phyloP scores from a whole-genome alignment of 2,888 invertebrate species.

The Sinodicranocentrus sp. region DNA sequence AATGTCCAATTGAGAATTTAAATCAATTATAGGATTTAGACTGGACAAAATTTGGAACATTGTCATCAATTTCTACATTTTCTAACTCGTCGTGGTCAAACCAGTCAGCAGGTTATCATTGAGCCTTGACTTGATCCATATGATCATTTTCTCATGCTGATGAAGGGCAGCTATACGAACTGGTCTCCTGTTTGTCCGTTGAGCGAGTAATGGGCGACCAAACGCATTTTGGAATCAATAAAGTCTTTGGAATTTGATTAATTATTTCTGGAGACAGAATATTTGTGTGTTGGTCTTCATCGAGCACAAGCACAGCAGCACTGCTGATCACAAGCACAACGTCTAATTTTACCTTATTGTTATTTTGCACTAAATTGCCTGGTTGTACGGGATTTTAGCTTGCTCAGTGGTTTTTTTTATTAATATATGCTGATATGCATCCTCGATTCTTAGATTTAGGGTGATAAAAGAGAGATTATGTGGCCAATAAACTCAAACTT shows the following conservation, averaged over 20 bases:
- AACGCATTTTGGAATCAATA: neutral
- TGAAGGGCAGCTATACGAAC: slow-evolving; percentile 30
- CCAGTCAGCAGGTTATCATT: slow-evolving; percentile 50
- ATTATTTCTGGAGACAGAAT: neutral
- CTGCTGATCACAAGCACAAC: too few relatives aligned
- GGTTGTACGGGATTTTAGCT: too few relatives aligned
- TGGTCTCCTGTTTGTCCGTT: neutral
- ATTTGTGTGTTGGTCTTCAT: too few relatives aligned
- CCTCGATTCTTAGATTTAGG: neutral
- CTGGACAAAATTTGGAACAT: neutral
- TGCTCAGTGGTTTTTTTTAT: neutral
- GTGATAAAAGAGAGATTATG: neutral
- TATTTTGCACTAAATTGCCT: too few relatives aligned
- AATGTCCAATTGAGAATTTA: neutral
- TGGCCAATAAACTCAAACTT: neutral
- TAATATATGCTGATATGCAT: neutral
- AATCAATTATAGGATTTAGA: neutral
- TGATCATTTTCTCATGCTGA: slow-evolving; percentile 29
- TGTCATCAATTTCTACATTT: neutral
- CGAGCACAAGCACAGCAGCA: neutral
- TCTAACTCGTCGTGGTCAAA: slow-evolving; percentile 31
- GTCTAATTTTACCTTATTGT: too few relatives aligned
- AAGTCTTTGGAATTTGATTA: too few relatives aligned
- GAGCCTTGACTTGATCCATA: slow-evolving; percentile 22
- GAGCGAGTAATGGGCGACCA: neutral